Percentiles rank a stretch among this genome's conserved stretches.
These are phyloP conservation scores for Aporophyla nigra DNA, from an alignment of 2,888 invertebrate genomes.

Conservation along the genomic window DNA sequence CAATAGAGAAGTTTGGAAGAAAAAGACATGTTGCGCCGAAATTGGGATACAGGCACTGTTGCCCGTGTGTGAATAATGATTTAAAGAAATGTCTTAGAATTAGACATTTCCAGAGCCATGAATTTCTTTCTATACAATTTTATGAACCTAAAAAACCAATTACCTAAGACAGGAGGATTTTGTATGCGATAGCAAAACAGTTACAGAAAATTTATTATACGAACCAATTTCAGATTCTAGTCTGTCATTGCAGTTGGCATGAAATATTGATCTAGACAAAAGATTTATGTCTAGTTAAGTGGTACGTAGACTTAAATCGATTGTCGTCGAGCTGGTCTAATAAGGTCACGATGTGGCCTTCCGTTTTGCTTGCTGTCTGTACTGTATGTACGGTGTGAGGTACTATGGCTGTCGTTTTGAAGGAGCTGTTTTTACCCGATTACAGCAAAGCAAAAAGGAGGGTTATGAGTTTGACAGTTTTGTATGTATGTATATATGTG, in stretches of 20 bases:
- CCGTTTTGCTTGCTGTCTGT: constrained; percentile 56
- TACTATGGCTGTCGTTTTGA: constrained; percentile 12
- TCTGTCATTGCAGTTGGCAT: constrained; percentile 56
- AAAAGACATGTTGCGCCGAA: too few relatives aligned
- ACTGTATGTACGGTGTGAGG: constrained; percentile 33
- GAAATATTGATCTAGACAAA: constrained; percentile 61
- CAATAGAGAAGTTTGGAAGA: too few relatives aligned
- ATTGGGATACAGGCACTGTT: too few relatives aligned
- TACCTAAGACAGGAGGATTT: constrained; percentile 37
- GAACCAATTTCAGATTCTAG: constrained; percentile 55
- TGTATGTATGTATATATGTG: too few relatives aligned
- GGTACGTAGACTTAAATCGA: constrained; percentile 56
- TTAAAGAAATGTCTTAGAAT: neutral
- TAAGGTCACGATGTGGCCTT: constrained; percentile 67
- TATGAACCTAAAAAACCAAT: neutral
- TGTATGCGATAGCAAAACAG: constrained; percentile 50
- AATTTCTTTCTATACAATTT: neutral
- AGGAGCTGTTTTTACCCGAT: neutral
- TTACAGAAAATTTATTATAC: constrained; percentile 40
- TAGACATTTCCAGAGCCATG: neutral
- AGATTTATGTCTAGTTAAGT: constrained; percentile 60
- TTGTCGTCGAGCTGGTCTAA: constrained; percentile 59
- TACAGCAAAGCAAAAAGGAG: too few relatives aligned
- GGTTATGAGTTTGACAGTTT: too few relatives aligned
- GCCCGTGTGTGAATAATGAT: too few relatives aligned